A percentile compares a stretch with the other conserved stretches of the same genome.
Evolutionary conservation across 2,888 invertebrate genomes (phyloP).

Genomic region (Sarcophaga subvicina): DNA sequence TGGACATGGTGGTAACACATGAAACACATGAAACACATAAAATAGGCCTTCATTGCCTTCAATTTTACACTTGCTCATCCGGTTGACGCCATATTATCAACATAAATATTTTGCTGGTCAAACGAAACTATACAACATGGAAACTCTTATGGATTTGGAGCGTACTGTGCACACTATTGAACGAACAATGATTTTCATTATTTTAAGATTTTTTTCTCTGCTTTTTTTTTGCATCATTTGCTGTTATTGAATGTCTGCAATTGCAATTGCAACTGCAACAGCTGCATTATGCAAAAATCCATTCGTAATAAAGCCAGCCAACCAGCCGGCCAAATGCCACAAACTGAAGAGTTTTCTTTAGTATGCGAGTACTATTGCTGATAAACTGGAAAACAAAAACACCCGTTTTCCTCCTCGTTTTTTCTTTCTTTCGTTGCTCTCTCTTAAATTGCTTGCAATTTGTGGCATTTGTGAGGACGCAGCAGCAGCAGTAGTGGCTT

Average conservation of each 20-base stretch:
- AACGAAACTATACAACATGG: not conserved
- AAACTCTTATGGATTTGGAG: not conserved
- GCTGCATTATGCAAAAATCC: slow-evolving; percentile 67
- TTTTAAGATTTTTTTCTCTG: not conserved
- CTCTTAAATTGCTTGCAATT: slow-evolving; percentile 60
- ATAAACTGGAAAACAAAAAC: slow-evolving; percentile 38
- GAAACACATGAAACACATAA: not conserved
- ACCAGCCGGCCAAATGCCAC: not conserved
- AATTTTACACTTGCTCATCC: slow-evolving; percentile 71
- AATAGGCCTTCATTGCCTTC: slow-evolving; percentile 15
- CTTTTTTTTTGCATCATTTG: slow-evolving; percentile 22
- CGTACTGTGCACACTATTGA: not conserved
- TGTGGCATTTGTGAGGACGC: slow-evolving; percentile 23
- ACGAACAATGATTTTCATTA: slow-evolving; percentile 27
- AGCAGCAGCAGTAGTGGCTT: slow-evolving; percentile 59
- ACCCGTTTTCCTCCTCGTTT: slow-evolving; percentile 16
- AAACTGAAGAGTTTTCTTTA: slow-evolving; percentile 52
- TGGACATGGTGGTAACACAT: slow-evolving; percentile 19
- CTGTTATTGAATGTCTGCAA: slow-evolving; percentile 59
- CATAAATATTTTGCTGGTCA: slow-evolving; percentile 4
- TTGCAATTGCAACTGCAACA: slow-evolving; percentile 57
- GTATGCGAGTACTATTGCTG: not conserved
- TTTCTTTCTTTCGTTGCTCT: slow-evolving; percentile 34
- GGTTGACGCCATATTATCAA: slow-evolving; percentile 69
- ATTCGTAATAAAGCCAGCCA: slow-evolving; percentile 41